A percentile compares a stretch with the other conserved stretches of the same genome.
These are phyloP conservation scores for Crax fasciolata DNA, from an alignment of 2,797 vertebrate species.

Conservation along the genomic window DNA sequence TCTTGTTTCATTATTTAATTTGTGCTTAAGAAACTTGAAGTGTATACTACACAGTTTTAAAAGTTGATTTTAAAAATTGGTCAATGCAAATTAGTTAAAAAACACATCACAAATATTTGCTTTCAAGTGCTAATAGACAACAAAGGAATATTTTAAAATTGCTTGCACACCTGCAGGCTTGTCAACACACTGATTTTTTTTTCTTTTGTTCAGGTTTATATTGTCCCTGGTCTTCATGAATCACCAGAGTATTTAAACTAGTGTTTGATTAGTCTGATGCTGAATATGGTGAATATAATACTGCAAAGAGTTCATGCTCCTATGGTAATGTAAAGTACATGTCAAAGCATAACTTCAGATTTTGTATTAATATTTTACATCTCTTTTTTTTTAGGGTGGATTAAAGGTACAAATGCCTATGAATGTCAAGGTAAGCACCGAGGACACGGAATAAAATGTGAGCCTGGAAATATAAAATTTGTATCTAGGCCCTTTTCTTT, in stretches of 20 bases:
- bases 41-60: not conserved
- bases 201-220: not conserved
- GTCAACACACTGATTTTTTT: not conserved
- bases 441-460: not conserved
- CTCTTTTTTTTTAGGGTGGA: slow-evolving; percentile 82
- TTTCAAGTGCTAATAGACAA: not conserved
- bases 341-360: not conserved
- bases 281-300: not conserved
- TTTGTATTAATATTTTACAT: not conserved
- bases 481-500: not conserved
- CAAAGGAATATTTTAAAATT: not conserved
- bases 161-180: not conserved
- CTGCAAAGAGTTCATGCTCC: not conserved
- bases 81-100: not conserved
- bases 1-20: not conserved
- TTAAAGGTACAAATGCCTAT: slow-evolving; percentile 88
- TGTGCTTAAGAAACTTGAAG: not conserved
- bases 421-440: slow-evolving; percentile 86
- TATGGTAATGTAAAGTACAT: not conserved
- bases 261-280: not conserved
- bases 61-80: not conserved
- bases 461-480: not conserved
- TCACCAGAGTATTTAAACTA: not conserved
- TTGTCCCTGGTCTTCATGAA: not conserved
- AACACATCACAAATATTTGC: not conserved